A percentile compares a stretch with the other conserved stretches of the same genome.
Conservation (phyloP, 1,140 invertebrate genomes). For the Zaprionus tsacasi region DNA sequence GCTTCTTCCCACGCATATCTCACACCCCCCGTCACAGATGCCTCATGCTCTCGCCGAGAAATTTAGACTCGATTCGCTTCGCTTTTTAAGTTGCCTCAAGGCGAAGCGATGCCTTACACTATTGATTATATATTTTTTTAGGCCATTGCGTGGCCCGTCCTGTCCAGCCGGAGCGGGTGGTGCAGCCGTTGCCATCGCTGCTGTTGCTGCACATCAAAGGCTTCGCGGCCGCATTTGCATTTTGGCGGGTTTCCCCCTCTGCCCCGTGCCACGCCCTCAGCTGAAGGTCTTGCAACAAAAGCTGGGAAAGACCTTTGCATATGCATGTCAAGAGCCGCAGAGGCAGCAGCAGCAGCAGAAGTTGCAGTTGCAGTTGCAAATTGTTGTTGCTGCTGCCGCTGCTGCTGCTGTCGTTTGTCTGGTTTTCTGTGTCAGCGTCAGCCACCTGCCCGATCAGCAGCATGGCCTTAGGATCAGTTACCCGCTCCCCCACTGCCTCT, state of each 20-base stretch:
- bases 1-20: background rate
- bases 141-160: constrained; percentile 35
- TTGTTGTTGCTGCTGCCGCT: constrained; percentile 53
- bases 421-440: constrained; percentile 73
- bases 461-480: constrained; percentile 73
- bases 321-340: constrained; percentile 75
- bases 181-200: background rate
- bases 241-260: constrained; percentile 67
- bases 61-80: constrained; percentile 19
- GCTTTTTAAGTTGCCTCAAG: constrained; percentile 27
- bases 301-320: constrained; percentile 79
- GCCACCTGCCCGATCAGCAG: constrained; percentile 66
- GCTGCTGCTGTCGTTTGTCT: constrained; percentile 53
- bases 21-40: background rate
- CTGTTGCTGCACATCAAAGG: constrained; percentile 68
- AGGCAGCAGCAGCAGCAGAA: constrained; percentile 26
- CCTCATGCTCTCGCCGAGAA: background rate
- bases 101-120: constrained; percentile 13
- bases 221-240: constrained; percentile 73
- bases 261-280: background rate
- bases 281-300: constrained; percentile 64
- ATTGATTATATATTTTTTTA: constrained; percentile 36
- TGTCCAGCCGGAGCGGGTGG: background rate
- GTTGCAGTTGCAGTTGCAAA: constrained; percentile 24
- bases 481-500: background rate